These are phyloP conservation scores for Onychorhynchus coronatus DNA, from an alignment of 2,113 vertebrate genomes.

Conservation along the genomic window DNA sequence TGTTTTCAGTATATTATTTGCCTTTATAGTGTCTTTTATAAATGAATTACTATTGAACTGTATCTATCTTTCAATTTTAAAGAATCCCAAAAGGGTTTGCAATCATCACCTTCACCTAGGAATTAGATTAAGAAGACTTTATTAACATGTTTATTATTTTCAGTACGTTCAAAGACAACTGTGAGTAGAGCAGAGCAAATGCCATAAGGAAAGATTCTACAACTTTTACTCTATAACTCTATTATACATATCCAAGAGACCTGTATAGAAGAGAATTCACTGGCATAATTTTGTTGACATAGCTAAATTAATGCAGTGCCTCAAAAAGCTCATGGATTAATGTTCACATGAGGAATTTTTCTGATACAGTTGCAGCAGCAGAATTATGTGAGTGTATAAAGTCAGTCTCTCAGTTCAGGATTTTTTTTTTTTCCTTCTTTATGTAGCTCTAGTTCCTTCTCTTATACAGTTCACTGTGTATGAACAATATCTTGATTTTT, in stretches of 20 bases:
- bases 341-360: background rate
- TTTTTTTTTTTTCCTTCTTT: background rate
- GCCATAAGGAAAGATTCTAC: rapidly evolving
- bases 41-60: background rate
- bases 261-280: background rate
- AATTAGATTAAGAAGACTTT: background rate
- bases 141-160: background rate
- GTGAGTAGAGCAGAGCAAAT: background rate
- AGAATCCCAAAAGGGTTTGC: background rate
- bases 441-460: background rate
- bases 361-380: background rate
- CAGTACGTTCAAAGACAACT: background rate
- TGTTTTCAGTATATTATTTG: background rate
- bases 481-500: background rate
- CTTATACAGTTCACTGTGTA: background rate
- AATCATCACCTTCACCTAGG: background rate
- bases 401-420: background rate
- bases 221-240: too few species aligned
- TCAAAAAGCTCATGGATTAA: background rate
- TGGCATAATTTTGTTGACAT: background rate
- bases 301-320: background rate
- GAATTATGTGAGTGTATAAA: background rate
- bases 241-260: background rate
- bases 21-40: background rate
- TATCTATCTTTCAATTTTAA: background rate